Evolutionary conservation across 2,888 invertebrate species (phyloP).

Genomic region (Drosophila anomalata): DNA sequence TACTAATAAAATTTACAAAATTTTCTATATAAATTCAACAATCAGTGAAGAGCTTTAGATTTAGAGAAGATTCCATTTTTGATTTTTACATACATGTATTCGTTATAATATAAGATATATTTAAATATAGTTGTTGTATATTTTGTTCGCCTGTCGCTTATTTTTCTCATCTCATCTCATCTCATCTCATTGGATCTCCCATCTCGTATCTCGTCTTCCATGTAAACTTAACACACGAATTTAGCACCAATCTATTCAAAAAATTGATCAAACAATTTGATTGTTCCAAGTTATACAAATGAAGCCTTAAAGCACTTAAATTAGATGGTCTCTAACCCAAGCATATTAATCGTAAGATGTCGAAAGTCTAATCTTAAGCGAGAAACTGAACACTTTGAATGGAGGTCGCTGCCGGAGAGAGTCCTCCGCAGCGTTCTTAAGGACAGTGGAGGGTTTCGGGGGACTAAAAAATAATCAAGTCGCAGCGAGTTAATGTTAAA

Average conservation of each 20-base stretch:
- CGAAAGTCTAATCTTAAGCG: constrained; percentile 17
- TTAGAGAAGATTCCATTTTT: constrained; percentile 53
- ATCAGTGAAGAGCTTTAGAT: constrained; percentile 69
- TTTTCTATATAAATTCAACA: constrained; percentile 77
- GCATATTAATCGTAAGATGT: constrained; percentile 32
- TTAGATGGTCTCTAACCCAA: constrained; percentile 46
- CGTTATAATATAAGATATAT: constrained; percentile 46
- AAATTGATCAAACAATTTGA: constrained; percentile 81
- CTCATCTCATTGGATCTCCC: not conserved
- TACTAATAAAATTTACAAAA: constrained; percentile 76
- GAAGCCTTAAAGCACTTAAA: constrained; percentile 70
- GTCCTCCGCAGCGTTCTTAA: constrained; percentile 31
- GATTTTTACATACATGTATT: constrained; percentile 45
- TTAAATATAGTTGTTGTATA: constrained; percentile 37
- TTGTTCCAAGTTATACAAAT: constrained; percentile 80
- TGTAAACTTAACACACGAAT: constrained; percentile 74
- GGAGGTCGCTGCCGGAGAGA: constrained; percentile 23
- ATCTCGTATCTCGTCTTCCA: constrained; percentile 34
- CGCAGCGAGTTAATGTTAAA: constrained; percentile 59
- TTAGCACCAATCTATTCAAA: constrained; percentile 82
- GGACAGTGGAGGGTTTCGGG: constrained; percentile 3
- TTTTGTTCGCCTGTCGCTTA: constrained; percentile 36
- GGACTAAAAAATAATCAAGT: constrained; percentile 67
- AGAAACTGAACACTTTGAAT: constrained; percentile 68
- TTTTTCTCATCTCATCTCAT: not conserved